Percentiles rank a stretch among this genome's conserved stretches.
These are phyloP conservation scores for Pseudorhiza aurosa DNA, from an alignment of 30 jellyfish, hydroid and myxozoan genomes.

Conservation along the genomic window DNA sequence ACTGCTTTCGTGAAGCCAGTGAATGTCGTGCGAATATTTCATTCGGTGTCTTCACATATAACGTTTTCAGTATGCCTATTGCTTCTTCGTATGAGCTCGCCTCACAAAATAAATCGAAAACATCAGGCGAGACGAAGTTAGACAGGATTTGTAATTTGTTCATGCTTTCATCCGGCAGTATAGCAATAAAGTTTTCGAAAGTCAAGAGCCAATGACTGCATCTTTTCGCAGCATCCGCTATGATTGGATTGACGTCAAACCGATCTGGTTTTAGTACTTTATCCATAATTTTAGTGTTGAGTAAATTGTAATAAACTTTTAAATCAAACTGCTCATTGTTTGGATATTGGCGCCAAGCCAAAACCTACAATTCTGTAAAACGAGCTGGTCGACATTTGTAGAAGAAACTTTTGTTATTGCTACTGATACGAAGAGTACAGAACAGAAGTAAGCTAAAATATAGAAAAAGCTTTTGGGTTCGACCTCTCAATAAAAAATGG, in stretches of 20 bases:
- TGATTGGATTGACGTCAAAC: neutral
- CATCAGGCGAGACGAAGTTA: conserved; percentile 30
- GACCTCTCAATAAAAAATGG: no score
- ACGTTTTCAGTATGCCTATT: neutral
- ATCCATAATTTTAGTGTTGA: no score
- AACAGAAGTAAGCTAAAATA: no score
- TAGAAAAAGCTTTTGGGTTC: no score
- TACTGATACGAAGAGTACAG: no score
- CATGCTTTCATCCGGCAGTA: neutral
- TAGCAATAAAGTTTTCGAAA: conserved; percentile 5
- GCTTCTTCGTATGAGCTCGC: conserved; percentile 8
- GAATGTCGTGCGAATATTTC: conserved; percentile 29
- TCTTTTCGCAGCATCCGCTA: neutral
- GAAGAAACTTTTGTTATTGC: no score
- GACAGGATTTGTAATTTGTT: neutral
- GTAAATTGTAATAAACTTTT: no score
- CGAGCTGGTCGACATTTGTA: no score
- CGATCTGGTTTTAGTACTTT: neutral
- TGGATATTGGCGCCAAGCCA: no score
- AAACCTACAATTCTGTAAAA: no score
- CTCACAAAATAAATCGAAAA: conserved; percentile 7
- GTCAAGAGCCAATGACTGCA: conserved; percentile 14
- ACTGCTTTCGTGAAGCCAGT: conserved; percentile 39
- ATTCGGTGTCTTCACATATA: conserved; percentile 1
- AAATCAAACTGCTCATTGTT: no score